Evolutionary conservation across 2,113 vertebrate species (phyloP).

Genomic region (Struthio camelus): DNA sequence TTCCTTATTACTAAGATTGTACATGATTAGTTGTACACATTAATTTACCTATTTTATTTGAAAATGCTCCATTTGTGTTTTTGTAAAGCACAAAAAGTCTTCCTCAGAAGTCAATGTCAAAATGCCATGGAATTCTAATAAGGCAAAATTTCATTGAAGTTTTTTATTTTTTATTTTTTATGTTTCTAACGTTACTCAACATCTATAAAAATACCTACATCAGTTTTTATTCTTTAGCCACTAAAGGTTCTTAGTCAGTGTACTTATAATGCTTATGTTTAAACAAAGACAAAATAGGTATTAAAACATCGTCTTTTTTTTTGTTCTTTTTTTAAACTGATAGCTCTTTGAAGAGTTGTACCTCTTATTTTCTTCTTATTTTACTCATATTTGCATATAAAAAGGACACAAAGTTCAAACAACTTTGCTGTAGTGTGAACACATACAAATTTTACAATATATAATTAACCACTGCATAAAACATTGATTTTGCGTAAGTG

Average conservation of each 20-base stretch:
- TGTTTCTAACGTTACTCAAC: background rate
- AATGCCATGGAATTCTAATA: background rate
- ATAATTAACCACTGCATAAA: conserved; percentile 23
- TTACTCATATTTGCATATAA: background rate
- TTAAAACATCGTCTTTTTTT: background rate
- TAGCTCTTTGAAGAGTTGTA: background rate
- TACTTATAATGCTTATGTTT: background rate
- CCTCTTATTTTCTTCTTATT: background rate
- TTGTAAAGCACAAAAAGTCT: background rate
- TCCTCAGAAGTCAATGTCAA: background rate
- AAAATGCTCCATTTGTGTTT: background rate
- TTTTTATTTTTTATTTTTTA: background rate
- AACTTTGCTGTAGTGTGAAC: background rate
- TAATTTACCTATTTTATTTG: background rate
- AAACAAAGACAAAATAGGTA: background rate
- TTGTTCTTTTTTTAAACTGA: background rate
- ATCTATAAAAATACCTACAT: background rate
- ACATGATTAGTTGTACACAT: background rate
- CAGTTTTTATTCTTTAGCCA: background rate
- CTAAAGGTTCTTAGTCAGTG: background rate
- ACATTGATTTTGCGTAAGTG: background rate
- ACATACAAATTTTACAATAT: background rate
- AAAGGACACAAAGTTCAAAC: background rate
- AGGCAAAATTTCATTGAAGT: background rate
- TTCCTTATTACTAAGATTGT: background rate